Percentiles rank a stretch among this genome's conserved stretches.
Conservation (phyloP, 1,140 invertebrate genomes). For the Vanessa atalanta region DNA sequence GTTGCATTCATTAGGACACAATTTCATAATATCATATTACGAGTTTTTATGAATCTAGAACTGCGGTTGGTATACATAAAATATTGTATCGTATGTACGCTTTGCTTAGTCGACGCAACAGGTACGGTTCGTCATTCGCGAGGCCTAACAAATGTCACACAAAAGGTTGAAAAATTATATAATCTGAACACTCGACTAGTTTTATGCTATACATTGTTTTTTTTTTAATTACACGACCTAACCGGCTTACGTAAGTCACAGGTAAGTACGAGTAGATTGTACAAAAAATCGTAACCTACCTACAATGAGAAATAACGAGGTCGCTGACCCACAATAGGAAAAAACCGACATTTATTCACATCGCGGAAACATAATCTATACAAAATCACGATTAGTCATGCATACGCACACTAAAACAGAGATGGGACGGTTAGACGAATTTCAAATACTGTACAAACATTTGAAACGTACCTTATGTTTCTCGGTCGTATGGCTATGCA, state of each 20-base stretch:
- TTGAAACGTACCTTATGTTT: slow-evolving; percentile 57
- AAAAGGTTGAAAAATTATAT: slow-evolving; percentile 56
- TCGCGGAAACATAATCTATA: slow-evolving; percentile 45
- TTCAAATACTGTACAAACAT: slow-evolving; percentile 53
- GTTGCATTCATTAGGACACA: slow-evolving; percentile 39
- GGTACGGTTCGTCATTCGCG: slow-evolving; percentile 48
- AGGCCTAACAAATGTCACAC: slow-evolving; percentile 66
- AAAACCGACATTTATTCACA: slow-evolving; percentile 41
- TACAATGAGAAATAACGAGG: slow-evolving; percentile 54
- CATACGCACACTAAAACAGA: slow-evolving; percentile 32
- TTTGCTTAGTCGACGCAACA: slow-evolving; percentile 52
- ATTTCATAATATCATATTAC: slow-evolving; percentile 44
- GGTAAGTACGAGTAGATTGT: slow-evolving; percentile 46
- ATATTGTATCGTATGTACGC: slow-evolving; percentile 16
- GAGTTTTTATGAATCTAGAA: slow-evolving; percentile 19
- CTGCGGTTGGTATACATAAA: slow-evolving; percentile 13
- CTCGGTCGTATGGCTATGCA: slow-evolving; percentile 24
- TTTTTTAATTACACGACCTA: slow-evolving; percentile 55
- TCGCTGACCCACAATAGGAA: slow-evolving; percentile 71
- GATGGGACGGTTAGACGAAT: slow-evolving; percentile 37
- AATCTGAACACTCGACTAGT: slow-evolving; percentile 19
- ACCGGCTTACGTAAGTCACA: slow-evolving; percentile 60
- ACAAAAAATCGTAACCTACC: slow-evolving; percentile 59
- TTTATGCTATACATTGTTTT: slow-evolving; percentile 11
- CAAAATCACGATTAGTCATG: slow-evolving; percentile 61